Conservation (phyloP, 2,113 vertebrate species). For the Callithrix jacchus region DNA sequence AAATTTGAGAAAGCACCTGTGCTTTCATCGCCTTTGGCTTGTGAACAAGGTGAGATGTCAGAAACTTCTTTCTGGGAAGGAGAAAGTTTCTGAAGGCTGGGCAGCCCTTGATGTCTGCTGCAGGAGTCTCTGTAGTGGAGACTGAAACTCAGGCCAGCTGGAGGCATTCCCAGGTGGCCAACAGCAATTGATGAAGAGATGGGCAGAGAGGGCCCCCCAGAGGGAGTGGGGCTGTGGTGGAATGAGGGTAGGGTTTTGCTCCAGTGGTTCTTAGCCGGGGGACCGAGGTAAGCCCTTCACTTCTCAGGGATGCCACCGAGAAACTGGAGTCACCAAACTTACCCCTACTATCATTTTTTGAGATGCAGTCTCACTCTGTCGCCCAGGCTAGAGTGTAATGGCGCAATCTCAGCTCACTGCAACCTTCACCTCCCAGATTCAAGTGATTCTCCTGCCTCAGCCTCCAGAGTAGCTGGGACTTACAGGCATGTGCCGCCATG, state of each 20-base stretch:
- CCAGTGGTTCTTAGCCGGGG: background rate
- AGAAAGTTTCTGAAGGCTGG: background rate
- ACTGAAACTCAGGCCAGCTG: too few species aligned
- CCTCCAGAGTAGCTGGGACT: too few species aligned
- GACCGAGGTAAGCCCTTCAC: background rate
- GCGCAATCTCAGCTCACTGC: too few species aligned
- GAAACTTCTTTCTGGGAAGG: background rate
- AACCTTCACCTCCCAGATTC: too few species aligned
- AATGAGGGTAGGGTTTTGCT: background rate
- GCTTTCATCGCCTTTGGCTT: background rate
- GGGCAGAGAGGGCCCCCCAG: rapidly evolving
- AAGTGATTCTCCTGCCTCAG: too few species aligned
- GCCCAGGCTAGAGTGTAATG: too few species aligned
- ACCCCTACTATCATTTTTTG: background rate
- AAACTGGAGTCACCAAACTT: background rate
- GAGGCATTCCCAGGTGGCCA: background rate
- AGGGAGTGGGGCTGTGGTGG: background rate
- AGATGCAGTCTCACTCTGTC: too few species aligned
- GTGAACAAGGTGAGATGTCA: background rate
- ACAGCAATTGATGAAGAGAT: background rate
- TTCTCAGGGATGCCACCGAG: background rate
- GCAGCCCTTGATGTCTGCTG: background rate
- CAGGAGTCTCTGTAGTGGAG: background rate
- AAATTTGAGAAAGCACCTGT: background rate
- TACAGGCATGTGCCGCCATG: too few species aligned